Evolutionary conservation across 2,113 vertebrate species (phyloP), one percentile per base, ranked within the genome.

Genomic region (Hystrix cristata): DNA sequence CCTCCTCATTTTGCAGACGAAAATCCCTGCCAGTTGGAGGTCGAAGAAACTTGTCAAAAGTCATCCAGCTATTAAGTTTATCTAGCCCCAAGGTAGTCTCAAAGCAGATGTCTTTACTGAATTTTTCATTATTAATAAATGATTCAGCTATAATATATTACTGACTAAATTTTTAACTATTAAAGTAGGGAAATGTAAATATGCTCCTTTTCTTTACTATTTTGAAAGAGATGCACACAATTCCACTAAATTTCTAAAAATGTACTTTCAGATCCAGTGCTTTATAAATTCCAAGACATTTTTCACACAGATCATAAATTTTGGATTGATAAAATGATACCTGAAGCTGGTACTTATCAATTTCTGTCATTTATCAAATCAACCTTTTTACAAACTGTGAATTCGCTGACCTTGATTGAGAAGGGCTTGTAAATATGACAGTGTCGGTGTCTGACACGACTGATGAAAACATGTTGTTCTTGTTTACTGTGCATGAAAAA

Each of bases 401-500:
- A 94, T 93, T 76, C 90, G 80, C 86, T 87, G 67, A 83, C 92
- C 93, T 97, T 93, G 62, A 34, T 90, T 89, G 59, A 93, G 83
- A 98, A 97, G 62, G 83, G 92, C 72, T 93, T 91, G 51, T 91
- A 55, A 93, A 87, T 93, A 76, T 71, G 71, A 93, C 79, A 95
- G 81, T 92, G 82, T 95, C 85, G 94, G 53, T 62, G 80, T 95
- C 55, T 96, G 91, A 95, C 80, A 59, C 67, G 96, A 94, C 25
- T 96, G 80, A 92, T 94, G 79, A 90, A 95, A 96, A 93, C 88
- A 84, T 83, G 90, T 84, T 95, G 62, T 85, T 96, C 97, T 62
- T 79, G 97, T 97, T 97, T 97, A 87, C 19, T 90, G 48, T 89
- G 85, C 90, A 71, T 96, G 83, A 92, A 94, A 96, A 97, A 72